Evolutionary conservation across 2,797 vertebrate species (phyloP).

Genomic region (Chloroceryle amazona): DNA sequence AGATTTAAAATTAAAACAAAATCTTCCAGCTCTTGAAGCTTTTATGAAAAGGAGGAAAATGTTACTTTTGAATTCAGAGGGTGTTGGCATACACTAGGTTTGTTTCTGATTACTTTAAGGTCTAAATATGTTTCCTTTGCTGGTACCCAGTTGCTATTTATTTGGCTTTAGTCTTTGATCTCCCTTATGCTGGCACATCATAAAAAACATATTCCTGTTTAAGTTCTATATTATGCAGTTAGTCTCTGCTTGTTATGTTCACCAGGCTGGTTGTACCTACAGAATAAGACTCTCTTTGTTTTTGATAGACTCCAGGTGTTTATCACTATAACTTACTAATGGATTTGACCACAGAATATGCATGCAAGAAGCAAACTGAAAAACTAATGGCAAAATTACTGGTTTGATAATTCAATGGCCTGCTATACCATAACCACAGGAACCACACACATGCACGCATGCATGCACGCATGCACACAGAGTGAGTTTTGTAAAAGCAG

Average conservation of each 20-base stretch:
- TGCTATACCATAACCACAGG: conserved; percentile 45
- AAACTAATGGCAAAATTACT: conserved; percentile 76
- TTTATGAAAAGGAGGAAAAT: conserved; percentile 73
- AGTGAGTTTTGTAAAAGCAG: background rate
- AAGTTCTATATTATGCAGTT: conserved; percentile 84
- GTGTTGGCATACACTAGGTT: conserved; percentile 77
- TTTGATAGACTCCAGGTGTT: conserved; percentile 89
- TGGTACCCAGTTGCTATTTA: conserved; percentile 87
- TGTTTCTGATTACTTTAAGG: conserved; percentile 87
- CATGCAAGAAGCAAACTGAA: conserved; percentile 73
- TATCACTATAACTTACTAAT: conserved; percentile 84
- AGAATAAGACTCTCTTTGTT: conserved; percentile 87
- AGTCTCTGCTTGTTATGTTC: conserved; percentile 80
- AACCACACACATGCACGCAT: background rate
- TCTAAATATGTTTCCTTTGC: conserved; percentile 84
- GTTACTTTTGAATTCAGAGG: conserved; percentile 69
- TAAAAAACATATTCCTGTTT: conserved; percentile 86
- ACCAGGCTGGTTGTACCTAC: conserved; percentile 68
- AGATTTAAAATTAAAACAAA: conserved; percentile 40
- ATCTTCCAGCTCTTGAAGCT: conserved; percentile 66
- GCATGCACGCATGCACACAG: background rate
- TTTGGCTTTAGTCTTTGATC: conserved; percentile 86
- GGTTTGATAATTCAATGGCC: conserved; percentile 74
- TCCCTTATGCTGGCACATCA: conserved; percentile 86
- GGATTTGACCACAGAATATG: conserved; percentile 79